phyloP scores from a whole-genome alignment of 2,797 vertebrate genomes.

The Liasis olivaceus region DNA sequence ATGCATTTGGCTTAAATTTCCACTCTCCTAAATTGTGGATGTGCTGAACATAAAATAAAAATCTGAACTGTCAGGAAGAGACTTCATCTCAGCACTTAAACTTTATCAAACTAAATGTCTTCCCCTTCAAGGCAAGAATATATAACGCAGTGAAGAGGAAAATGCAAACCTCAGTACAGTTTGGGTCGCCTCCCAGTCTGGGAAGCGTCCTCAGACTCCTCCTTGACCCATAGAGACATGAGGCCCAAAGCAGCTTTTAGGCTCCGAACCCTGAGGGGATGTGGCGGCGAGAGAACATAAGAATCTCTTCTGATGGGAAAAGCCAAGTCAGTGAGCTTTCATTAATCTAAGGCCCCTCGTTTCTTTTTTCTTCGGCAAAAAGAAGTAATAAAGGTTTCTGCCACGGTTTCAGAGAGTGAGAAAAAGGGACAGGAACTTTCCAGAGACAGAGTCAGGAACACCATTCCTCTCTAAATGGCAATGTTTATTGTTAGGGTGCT shows the following conservation, averaged over 20 bases:
- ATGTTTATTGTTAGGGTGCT: background rate
- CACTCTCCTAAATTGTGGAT: background rate
- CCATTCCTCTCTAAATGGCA: background rate
- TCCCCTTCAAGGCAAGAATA: background rate
- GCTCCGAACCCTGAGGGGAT: rapidly evolving
- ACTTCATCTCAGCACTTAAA: slow-evolving; percentile 11
- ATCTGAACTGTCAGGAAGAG: slow-evolving; percentile 1
- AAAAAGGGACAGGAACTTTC: background rate
- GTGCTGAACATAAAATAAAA: slow-evolving; percentile 9
- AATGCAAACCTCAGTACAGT: background rate
- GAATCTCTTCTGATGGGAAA: background rate
- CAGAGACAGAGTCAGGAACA: background rate
- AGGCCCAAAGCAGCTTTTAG: rapidly evolving
- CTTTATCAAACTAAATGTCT: slow-evolving; percentile 22
- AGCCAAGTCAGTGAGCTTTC: background rate
- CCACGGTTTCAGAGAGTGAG: background rate
- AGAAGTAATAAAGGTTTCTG: background rate
- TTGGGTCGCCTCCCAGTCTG: rapidly evolving
- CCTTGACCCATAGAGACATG: background rate
- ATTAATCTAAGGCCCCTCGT: background rate
- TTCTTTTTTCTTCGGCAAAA: background rate
- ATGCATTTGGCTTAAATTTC: slow-evolving; percentile 45
- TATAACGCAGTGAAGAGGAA: background rate
- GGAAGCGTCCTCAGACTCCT: background rate
- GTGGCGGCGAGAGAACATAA: background rate